Base-by-base conservation (phyloP, 2,113 vertebrate species). In the Collichthys lucidus region DNA sequence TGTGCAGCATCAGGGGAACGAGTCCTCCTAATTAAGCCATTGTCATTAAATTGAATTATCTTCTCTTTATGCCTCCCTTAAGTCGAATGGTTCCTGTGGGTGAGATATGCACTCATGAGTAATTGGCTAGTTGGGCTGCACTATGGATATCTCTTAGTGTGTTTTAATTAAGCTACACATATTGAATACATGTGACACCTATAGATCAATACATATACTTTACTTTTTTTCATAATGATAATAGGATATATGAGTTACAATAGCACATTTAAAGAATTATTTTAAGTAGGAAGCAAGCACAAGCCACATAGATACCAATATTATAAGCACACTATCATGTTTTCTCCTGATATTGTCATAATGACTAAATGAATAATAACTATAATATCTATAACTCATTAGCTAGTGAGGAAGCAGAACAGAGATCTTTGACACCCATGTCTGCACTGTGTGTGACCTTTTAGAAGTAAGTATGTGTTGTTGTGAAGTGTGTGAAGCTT, bases 21-120 rank as follows among this genome's bases (percentile, higher is more conserved):
- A 80, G 66, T 44, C 44, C 35, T 75, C 61, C 20, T 61, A 56
- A 72, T 60, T 60, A 74, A 80, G 68, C 20, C 73, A 46, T 16
- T 53, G 57, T 82, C 64, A 75, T 70, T 69, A 19, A 50, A 74
- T 86, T 55, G 3, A 79, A 86, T 81, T 31, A 74, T 50, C 55
- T 20, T 53, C 52, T 60, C 35, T 66, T 52, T 10, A 20, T 26
- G 20, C 20, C 26, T 4, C 11, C 71, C 14, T 35, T 11, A 29
- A 35, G 60, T 46, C 44, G 17, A 0, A 53, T 50, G 49, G 2
- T 44, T 71, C 53, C 77, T 63, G 42, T 62, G 40, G 15, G 61
- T 46, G n/a, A 69, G 14, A 7, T 47, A 31, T 40, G 56, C 31
- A 14, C 46, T 42, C 19, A 20, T 73, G 60, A 35, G 52, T 66